phyloP scores from a whole-genome alignment of 2,113 vertebrate species.

The Edolisoma coerulescens region DNA sequence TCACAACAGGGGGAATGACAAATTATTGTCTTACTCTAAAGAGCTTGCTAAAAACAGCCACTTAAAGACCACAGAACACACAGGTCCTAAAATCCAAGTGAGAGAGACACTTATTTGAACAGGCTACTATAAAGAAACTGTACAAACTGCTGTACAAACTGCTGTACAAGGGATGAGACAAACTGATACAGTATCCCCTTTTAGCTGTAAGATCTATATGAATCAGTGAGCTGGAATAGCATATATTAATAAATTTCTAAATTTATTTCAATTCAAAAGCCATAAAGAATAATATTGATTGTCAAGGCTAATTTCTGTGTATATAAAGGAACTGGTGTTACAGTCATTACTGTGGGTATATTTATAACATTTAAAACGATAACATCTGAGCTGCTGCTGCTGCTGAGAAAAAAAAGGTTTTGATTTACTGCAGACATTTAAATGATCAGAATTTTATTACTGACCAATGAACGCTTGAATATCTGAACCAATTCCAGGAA shows the following conservation, averaged over 20 bases:
- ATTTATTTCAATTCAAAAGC: neutral
- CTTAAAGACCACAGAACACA: neutral
- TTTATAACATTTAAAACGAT: neutral
- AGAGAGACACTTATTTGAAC: neutral
- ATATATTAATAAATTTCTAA: neutral
- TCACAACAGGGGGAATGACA: neutral
- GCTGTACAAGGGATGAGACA: neutral
- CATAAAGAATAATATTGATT: neutral
- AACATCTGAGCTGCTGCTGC: neutral
- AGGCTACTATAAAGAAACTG: neutral
- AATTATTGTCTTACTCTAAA: neutral
- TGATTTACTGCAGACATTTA: slow-evolving; percentile 1
- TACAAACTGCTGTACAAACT: neutral
- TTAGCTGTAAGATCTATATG: neutral
- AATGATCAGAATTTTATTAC: neutral
- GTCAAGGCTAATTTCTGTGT: neutral
- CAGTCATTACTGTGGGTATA: neutral
- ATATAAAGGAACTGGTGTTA: neutral
- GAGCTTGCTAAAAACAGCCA: neutral
- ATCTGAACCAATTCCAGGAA: neutral
- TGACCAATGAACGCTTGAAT: neutral
- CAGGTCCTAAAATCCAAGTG: neutral
- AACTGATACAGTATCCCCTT: neutral
- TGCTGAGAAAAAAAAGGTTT: neutral
- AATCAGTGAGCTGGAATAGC: neutral